Evolutionary conservation across 1,140 invertebrate genomes (phyloP).

Genomic region (Zaprionus tsacasi): DNA sequence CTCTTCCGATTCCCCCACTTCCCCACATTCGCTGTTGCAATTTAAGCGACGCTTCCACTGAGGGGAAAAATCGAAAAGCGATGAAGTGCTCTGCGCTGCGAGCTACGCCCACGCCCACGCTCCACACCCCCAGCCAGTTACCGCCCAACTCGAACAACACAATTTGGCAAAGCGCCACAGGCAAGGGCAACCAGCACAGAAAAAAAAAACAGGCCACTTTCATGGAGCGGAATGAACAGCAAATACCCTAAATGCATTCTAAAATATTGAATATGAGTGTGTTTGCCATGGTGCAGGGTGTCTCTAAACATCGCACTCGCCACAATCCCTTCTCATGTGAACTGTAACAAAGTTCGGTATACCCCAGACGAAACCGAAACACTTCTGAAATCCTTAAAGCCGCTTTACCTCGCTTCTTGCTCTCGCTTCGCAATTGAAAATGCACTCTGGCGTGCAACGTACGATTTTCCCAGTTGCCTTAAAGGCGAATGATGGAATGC

Average conservation of each 20-base stretch:
- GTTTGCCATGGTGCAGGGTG: not conserved
- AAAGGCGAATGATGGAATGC: not conserved
- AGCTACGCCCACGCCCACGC: constrained; percentile 25
- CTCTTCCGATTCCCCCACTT: too few species aligned
- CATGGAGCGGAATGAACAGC: constrained; percentile 20
- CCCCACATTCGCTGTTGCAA: constrained; percentile 28
- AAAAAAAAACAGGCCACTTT: constrained; percentile 41
- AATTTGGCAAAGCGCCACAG: constrained; percentile 69
- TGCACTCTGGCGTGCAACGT: constrained; percentile 50
- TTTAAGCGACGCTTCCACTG: constrained; percentile 36
- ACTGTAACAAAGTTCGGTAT: not conserved
- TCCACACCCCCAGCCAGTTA: not conserved
- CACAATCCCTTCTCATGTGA: not conserved
- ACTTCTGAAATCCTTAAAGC: constrained; percentile 54
- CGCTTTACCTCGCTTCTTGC: constrained; percentile 13
- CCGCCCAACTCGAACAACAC: constrained; percentile 58
- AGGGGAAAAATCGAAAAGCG: constrained; percentile 27
- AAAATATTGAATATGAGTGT: constrained; percentile 1
- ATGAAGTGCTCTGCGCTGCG: constrained; percentile 32
- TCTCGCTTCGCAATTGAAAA: constrained; percentile 38
- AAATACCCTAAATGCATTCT: constrained; percentile 29
- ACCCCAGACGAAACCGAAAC: constrained; percentile 27
- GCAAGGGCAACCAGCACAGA: constrained; percentile 16
- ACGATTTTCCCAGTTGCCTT: constrained; percentile 33
- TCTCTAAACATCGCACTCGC: too few species aligned